phyloP scores from a whole-genome alignment of 2,797 vertebrate species.

The Acropternis orthonyx region DNA sequence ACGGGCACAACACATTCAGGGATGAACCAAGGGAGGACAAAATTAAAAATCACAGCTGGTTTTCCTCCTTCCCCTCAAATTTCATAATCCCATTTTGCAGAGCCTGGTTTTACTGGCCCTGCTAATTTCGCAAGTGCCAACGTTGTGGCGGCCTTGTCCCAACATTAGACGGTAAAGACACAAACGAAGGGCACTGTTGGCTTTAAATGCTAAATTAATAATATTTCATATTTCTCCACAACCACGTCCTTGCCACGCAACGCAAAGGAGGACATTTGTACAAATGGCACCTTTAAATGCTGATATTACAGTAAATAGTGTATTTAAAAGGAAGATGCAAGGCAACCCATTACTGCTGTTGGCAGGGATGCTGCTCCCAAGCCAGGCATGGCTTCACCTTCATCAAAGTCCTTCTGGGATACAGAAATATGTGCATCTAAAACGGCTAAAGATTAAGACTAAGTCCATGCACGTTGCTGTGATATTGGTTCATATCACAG shows the following conservation, averaged over 20 bases:
- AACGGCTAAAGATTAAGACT: not conserved
- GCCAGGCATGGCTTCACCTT: not conserved
- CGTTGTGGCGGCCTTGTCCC: not conserved
- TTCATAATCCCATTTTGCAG: not conserved
- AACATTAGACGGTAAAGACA: rapidly evolving
- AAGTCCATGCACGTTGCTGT: not conserved
- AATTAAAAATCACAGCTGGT: not conserved
- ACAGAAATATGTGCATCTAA: not conserved
- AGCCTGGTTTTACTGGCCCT: not conserved
- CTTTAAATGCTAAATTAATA: not conserved
- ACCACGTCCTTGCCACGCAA: rapidly evolving
- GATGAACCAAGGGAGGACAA: rapidly evolving
- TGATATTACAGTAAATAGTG: not conserved
- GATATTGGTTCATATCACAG: not conserved
- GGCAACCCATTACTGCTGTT: not conserved
- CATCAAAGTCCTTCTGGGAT: not conserved
- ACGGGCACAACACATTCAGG: not conserved
- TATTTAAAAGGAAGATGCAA: not conserved
- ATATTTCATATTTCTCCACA: not conserved
- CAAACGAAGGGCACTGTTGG: rapidly evolving
- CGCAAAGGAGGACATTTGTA: rapidly evolving
- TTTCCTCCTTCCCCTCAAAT: not conserved
- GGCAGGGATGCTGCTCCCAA: not conserved
- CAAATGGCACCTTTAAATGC: not conserved
- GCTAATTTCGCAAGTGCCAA: not conserved